These are phyloP conservation scores for Camelus dromedarius DNA, from an alignment of 2,113 vertebrate species.

Conservation along the genomic window DNA sequence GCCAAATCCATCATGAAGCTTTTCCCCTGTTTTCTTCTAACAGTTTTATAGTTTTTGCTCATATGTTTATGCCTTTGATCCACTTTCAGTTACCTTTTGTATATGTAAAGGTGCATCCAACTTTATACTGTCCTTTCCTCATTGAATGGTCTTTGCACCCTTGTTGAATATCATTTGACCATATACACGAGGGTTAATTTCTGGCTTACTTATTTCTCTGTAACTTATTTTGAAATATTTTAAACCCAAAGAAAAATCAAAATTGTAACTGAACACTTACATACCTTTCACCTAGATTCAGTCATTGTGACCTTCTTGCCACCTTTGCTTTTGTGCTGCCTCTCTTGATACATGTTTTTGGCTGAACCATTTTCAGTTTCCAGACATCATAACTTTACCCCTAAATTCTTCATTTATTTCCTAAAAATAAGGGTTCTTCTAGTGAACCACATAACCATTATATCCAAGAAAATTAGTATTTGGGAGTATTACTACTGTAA, in stretches of 20 bases:
- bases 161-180: not conserved
- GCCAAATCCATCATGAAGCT: not conserved
- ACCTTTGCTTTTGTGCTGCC: not conserved
- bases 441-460: not conserved
- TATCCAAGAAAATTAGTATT: not conserved
- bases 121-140: not conserved
- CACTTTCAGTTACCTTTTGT: not conserved
- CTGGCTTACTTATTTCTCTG: not conserved
- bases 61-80: not conserved
- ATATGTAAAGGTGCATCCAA: too few relatives aligned
- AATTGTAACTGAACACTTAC: not conserved
- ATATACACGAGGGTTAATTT: not conserved
- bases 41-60: too few relatives aligned
- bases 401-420: not conserved
- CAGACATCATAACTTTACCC: not conserved
- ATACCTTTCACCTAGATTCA: not conserved
- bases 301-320: not conserved
- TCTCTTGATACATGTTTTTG: not conserved
- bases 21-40: not conserved
- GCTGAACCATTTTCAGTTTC: not conserved
- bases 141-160: not conserved
- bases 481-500: not conserved
- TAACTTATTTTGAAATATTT: not conserved
- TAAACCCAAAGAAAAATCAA: not conserved
- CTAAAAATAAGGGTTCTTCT: not conserved